These are phyloP conservation scores for Tanaodytes sp. DNA, from an alignment of 2,888 invertebrate species.

Conservation along the genomic window DNA sequence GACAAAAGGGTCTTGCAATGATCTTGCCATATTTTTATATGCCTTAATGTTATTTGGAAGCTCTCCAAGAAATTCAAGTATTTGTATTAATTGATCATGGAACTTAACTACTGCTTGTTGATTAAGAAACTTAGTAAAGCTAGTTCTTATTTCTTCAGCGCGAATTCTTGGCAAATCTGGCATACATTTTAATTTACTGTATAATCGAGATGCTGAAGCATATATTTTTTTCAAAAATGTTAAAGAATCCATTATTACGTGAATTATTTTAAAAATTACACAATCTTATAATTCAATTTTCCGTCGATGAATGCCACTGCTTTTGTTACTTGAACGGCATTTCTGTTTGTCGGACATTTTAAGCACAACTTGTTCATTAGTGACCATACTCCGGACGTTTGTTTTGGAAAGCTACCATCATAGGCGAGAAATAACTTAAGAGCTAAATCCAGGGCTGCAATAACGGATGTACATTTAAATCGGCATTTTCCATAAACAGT, in stretches of 20 bases:
- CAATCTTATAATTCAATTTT: neutral
- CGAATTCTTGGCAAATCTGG: constrained; percentile 18
- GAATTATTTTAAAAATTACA: too few species aligned
- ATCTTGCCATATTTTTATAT: constrained; percentile 13
- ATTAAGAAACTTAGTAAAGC: constrained; percentile 16
- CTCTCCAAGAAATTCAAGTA: constrained; percentile 18
- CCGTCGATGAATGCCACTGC: constrained; percentile 3
- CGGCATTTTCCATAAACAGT: constrained; percentile 17
- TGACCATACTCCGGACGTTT: constrained; percentile 1
- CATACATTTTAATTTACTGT: constrained; percentile 12
- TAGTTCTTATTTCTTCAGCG: constrained; percentile 8
- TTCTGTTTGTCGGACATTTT: constrained; percentile 1
- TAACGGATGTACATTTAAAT: constrained; percentile 7
- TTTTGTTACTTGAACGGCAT: constrained; percentile 8
- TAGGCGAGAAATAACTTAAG: neutral
- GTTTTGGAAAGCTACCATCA: constrained; percentile 12
- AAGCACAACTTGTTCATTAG: constrained; percentile 7
- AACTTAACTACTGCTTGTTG: constrained; percentile 1
- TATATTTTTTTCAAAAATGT: constrained; percentile 7
- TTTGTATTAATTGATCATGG: constrained; percentile 5
- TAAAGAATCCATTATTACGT: constrained; percentile 24
- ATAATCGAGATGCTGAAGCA: constrained; percentile 2
- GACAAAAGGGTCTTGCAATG: constrained; percentile 13
- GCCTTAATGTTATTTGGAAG: constrained; percentile 7
- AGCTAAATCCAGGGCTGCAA: constrained; percentile 10